Evolutionary conservation across 1,140 invertebrate genomes (phyloP).

Genomic region (Dendroctonus ponderosae): DNA sequence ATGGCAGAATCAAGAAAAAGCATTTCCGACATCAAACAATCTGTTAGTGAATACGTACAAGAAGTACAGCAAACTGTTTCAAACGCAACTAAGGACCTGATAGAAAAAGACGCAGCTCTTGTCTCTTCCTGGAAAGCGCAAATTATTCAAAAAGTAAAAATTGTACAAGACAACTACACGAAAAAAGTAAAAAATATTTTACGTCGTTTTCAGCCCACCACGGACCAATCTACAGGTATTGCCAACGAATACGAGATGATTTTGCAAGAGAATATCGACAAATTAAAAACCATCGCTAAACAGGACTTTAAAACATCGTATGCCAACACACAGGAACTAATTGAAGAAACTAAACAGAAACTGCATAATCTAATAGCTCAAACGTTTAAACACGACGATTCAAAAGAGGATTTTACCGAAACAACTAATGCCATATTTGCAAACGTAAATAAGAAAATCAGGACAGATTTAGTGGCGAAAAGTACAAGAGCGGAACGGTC

Average conservation of each 20-base stretch:
- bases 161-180: background rate
- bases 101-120: background rate
- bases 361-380: constrained; percentile 7
- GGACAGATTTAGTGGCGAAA: constrained; percentile 6
- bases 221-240: background rate
- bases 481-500: background rate
- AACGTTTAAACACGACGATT: background rate
- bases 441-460: constrained; percentile 16
- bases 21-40: background rate
- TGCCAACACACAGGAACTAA: constrained; percentile 4
- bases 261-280: constrained; percentile 5
- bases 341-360: constrained; percentile 17
- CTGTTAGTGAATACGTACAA: background rate
- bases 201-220: background rate
- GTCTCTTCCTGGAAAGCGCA: background rate
- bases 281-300: constrained; percentile 13
- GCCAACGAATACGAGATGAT: constrained; percentile 9
- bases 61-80: background rate
- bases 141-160: constrained; percentile 1
- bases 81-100: background rate
- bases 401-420: constrained; percentile 7
- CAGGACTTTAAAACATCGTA: constrained; percentile 7
- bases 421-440: constrained; percentile 3
- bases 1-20: background rate
- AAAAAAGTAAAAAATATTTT: constrained; percentile 7